phyloP scores from a whole-genome alignment of 2,888 invertebrate genomes.

The Euproctis similis region DNA sequence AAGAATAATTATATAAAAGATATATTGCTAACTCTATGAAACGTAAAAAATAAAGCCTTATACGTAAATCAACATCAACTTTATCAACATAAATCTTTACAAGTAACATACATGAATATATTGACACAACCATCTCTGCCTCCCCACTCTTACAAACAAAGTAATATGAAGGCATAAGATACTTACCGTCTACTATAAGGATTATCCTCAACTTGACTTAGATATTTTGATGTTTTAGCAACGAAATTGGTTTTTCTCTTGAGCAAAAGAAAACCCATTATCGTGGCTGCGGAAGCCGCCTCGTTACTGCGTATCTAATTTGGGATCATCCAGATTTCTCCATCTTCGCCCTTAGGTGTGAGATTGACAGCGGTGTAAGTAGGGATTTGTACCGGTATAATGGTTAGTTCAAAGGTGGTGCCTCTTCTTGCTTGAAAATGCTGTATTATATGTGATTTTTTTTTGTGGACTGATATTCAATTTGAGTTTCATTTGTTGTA shows the following conservation, averaged over 20 bases:
- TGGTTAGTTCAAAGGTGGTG: slow-evolving; percentile 30
- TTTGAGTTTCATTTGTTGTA: neutral
- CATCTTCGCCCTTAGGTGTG: slow-evolving; percentile 42
- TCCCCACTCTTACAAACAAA: slow-evolving; percentile 33
- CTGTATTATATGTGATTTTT: slow-evolving; percentile 21
- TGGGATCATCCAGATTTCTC: slow-evolving; percentile 56
- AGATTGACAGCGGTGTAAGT: slow-evolving; percentile 45
- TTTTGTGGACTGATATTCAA: slow-evolving; percentile 17
- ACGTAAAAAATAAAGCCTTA: too few species aligned
- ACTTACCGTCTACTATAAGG: slow-evolving; percentile 44
- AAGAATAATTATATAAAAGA: too few species aligned
- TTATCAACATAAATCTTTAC: slow-evolving; percentile 21
- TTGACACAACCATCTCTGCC: slow-evolving; percentile 8
- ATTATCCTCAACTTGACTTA: slow-evolving; percentile 57
- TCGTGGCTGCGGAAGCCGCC: slow-evolving; percentile 38
- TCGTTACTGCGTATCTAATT: slow-evolving; percentile 59
- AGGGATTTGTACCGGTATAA: slow-evolving; percentile 43
- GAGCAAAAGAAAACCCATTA: slow-evolving; percentile 58
- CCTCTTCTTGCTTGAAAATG: too few species aligned
- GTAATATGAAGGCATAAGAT: slow-evolving; percentile 46
- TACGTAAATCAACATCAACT: too few species aligned
- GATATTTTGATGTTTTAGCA: slow-evolving; percentile 60
- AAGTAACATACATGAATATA: too few species aligned
- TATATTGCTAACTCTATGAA: too few species aligned
- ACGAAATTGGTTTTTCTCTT: slow-evolving; percentile 58